These are phyloP conservation scores for Cylloceria caligata DNA, from an alignment of 2,888 invertebrate genomes.

Conservation along the genomic window DNA sequence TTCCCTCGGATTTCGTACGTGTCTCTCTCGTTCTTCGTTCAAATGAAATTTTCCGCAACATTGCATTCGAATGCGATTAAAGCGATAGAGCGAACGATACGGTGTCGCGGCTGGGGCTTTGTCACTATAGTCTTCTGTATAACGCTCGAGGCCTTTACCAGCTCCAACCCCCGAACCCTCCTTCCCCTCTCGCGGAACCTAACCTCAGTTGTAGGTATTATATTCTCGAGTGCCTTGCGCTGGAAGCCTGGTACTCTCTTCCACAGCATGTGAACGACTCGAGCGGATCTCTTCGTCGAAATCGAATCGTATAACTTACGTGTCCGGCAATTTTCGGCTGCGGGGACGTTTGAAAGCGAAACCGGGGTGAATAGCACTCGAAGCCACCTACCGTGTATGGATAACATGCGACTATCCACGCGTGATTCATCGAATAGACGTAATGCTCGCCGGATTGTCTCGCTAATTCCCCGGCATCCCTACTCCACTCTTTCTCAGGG, in stretches of 20 bases:
- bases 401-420: conserved; percentile 51
- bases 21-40: conserved; percentile 74
- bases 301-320: conserved; percentile 82
- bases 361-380: conserved; percentile 15
- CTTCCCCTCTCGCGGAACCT: conserved; percentile 51
- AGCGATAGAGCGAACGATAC: conserved; percentile 80
- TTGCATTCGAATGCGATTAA: conserved; percentile 86
- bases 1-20: conserved; percentile 41
- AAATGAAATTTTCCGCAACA: conserved; percentile 86
- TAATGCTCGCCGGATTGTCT: conserved; percentile 71
- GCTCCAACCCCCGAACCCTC: conserved; percentile 62
- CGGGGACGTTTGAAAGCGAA: conserved; percentile 27
- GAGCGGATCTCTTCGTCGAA: conserved; percentile 73
- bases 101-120: conserved; percentile 54
- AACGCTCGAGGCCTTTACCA: conserved; percentile 63
- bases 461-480: conserved; percentile 72
- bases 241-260: conserved; percentile 39
- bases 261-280: conserved; percentile 15
- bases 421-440: conserved; percentile 77
- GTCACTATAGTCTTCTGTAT: conserved; percentile 60
- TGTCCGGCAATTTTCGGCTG: conserved; percentile 67
- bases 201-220: conserved; percentile 25
- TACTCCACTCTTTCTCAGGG: not conserved
- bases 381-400: conserved; percentile 35
- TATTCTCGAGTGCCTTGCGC: conserved; percentile 32